These are phyloP conservation scores for Sisyra terminalis DNA, from an alignment of 2,888 invertebrate genomes.

Conservation along the genomic window DNA sequence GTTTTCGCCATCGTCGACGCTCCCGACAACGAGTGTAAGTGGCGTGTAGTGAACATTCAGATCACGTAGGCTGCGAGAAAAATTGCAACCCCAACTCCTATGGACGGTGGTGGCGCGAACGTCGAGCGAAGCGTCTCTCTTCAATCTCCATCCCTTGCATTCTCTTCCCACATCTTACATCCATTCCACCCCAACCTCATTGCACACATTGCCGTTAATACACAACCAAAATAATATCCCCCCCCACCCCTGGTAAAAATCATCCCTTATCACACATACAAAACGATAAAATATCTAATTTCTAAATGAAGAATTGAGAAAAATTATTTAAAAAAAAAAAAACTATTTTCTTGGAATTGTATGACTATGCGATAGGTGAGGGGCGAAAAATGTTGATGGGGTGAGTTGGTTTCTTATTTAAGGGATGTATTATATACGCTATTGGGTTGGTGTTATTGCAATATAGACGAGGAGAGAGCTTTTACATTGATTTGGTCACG, in stretches of 20 bases:
- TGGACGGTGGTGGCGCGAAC: constrained; percentile 21
- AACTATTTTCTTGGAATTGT: background rate
- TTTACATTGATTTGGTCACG: constrained; percentile 21
- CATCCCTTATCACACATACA: no score
- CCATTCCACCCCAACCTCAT: background rate
- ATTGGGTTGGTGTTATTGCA: no score
- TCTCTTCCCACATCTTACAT: background rate
- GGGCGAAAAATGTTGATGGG: no score
- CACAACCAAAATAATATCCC: no score
- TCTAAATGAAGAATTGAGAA: no score
- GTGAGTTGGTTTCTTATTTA: no score
- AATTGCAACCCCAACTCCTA: constrained; percentile 24
- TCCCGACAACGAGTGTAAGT: constrained; percentile 2
- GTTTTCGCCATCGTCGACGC: no score
- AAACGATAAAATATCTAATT: no score
- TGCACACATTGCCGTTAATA: no score
- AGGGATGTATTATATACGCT: no score
- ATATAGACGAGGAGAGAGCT: constrained; percentile 11
- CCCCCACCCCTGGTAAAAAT: no score
- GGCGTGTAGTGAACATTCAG: constrained; percentile 20
- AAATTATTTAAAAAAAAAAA: background rate
- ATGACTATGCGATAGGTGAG: no score
- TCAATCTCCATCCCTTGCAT: background rate
- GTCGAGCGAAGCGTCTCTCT: background rate
- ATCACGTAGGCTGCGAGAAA: constrained; percentile 30